Evolutionary conservation across 2,113 vertebrate species (phyloP).

Genomic region (Labrus mixtus): DNA sequence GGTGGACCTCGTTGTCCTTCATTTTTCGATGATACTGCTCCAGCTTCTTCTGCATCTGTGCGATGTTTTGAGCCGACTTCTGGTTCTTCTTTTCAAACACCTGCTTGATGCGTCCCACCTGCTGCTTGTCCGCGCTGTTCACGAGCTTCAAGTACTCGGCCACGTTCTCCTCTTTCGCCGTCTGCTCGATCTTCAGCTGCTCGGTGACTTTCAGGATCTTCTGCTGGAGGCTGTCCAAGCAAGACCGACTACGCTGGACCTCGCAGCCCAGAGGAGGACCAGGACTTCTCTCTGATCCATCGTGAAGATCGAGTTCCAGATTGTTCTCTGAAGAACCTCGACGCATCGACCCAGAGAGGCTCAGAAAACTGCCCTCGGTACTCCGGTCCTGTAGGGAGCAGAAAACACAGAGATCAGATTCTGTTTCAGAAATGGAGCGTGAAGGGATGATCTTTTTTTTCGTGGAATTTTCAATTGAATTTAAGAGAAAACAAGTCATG

Average conservation of each 20-base stretch:
- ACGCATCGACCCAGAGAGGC: slow-evolving; percentile 77
- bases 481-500: neutral
- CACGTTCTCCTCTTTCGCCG: slow-evolving; percentile 92
- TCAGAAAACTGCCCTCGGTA: slow-evolving; percentile 81
- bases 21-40: slow-evolving; percentile 95
- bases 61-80: slow-evolving; percentile 94
- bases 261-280: slow-evolving; percentile 78
- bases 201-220: slow-evolving; percentile 97
- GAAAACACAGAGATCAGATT: slow-evolving; percentile 24
- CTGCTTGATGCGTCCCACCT: slow-evolving; percentile 94
- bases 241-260: slow-evolving; percentile 89
- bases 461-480: neutral
- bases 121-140: slow-evolving; percentile 95
- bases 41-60: slow-evolving; percentile 96
- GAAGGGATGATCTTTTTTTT: neutral
- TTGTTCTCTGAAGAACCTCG: slow-evolving; percentile 87
- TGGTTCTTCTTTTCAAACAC: slow-evolving; percentile 99
- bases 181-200: slow-evolving; percentile 97
- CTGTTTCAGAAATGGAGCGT: neutral
- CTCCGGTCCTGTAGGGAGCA: slow-evolving; percentile 83
- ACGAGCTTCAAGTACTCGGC: slow-evolving; percentile 96
- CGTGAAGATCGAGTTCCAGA: slow-evolving; percentile 72
- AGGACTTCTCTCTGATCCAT: slow-evolving; percentile 21
- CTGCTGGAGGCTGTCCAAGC: slow-evolving; percentile 94
- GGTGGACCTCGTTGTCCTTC: slow-evolving; percentile 88